Base-by-base conservation (phyloP, 2,888 invertebrate genomes). In the Heliconius hortense region DNA sequence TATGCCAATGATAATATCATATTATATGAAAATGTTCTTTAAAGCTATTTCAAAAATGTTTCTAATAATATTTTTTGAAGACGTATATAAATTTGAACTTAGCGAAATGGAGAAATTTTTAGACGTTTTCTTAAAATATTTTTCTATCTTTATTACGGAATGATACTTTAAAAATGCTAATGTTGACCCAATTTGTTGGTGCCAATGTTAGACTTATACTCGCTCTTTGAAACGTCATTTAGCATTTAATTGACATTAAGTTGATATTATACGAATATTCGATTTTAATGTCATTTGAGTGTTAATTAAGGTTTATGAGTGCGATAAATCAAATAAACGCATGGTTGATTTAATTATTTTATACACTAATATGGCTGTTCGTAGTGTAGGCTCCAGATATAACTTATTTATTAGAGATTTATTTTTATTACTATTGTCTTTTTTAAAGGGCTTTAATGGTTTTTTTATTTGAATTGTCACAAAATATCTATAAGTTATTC, bases 291-390 rank as follows among this genome's bases (percentile, higher is more conserved):
- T 66, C 35, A 35, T 24, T 60, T 60, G 15, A 60, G 2, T 13
- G 39, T 39, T 68, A 11, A 68, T 68, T 68, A 28, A n/a, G 21
- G n/a, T n/a, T 53, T 31, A 48, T n/a, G 53, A 53, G 48, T 28
- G 48, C 53, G 31, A 28, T 53, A 15, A 28, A 28, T 21, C 5
- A n/a, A 26, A 60, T 53, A 53, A 53, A 31, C 62, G 72, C 75
- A 72, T 72, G 62, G 31, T 35, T 67, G 39, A 67, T 66, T 72
- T 72, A 39, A 39, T 66, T 66, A 48, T 24, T n/a, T 53, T 68
- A 68, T 68, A 28, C 28, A 48, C 26, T 69, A 69, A 69, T 53
- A 28, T 35, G 63, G 62, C 63, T 74, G 69, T 74, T 70, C 31
- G 24, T 56, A 74, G 56, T 35, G 53, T 69, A 56, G 69, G 21